A percentile compares a stretch with the other conserved stretches of the same genome.
phyloP scores from a whole-genome alignment of 2,113 vertebrate genomes.

The Colaptes auratus region DNA sequence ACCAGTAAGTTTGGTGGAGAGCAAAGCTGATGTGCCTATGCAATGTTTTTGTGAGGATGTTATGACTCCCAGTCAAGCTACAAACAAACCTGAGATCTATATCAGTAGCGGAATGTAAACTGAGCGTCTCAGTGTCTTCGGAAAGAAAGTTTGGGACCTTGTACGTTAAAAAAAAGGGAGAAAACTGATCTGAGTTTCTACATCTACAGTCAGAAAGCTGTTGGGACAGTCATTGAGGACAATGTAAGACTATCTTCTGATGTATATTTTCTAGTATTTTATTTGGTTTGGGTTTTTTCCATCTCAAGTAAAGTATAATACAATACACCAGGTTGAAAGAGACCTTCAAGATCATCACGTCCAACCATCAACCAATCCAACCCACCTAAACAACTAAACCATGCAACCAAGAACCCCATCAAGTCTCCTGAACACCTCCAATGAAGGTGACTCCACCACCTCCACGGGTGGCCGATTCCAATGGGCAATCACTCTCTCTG shows the following conservation, averaged over 20 bases:
- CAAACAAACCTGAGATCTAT: slow-evolving; percentile 51
- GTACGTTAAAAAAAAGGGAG: not conserved
- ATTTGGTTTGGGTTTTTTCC: too few relatives aligned
- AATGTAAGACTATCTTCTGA: not conserved
- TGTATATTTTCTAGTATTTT: not conserved
- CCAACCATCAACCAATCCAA: too few relatives aligned
- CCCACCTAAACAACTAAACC: too few relatives aligned
- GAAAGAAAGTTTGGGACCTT: slow-evolving; percentile 23
- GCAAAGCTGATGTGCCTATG: slow-evolving; percentile 4
- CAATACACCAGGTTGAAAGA: too few relatives aligned
- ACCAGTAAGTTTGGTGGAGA: slow-evolving; percentile 25
- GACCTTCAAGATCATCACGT: too few relatives aligned
- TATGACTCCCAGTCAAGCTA: slow-evolving; percentile 43
- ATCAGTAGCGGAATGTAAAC: slow-evolving; percentile 24
- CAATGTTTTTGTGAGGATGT: slow-evolving; percentile 59
- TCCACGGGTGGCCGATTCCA: too few relatives aligned
- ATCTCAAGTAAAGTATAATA: too few relatives aligned
- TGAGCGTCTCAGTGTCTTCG: slow-evolving; percentile 38
- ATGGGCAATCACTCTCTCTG: too few relatives aligned
- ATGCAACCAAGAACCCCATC: too few relatives aligned
- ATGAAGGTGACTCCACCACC: too few relatives aligned
- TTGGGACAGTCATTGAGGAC: not conserved
- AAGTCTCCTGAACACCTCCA: too few relatives aligned
- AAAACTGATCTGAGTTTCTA: not conserved
- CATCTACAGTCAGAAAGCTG: not conserved